Percentiles rank a stretch among this genome's conserved stretches.
Conservation (phyloP, 92 coral and sea anemone species). For the Metridium senile region DNA sequence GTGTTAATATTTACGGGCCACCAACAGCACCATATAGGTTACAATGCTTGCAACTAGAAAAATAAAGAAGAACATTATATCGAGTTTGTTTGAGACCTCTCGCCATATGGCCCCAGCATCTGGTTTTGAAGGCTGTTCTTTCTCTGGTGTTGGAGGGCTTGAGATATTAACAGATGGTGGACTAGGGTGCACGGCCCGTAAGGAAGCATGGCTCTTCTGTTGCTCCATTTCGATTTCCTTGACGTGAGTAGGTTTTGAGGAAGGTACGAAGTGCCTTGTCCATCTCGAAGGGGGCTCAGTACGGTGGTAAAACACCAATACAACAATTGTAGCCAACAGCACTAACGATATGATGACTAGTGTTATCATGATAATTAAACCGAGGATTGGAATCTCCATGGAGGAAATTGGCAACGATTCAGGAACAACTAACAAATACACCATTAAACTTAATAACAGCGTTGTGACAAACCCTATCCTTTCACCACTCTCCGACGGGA, state of each 20-base stretch:
- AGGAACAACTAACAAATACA: conserved; percentile 58
- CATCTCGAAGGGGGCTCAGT: conserved; percentile 31
- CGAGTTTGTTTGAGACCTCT: not conserved
- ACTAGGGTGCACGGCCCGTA: not conserved
- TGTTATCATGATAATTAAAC: conserved; percentile 25
- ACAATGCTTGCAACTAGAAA: not conserved
- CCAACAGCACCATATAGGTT: not conserved
- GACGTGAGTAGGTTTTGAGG: not conserved
- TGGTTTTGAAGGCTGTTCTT: not conserved
- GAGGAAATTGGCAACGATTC: conserved; percentile 59
- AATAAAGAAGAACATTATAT: conserved; percentile 8
- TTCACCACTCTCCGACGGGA: conserved; percentile 73
- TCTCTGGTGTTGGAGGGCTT: not conserved
- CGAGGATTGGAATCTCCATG: conserved; percentile 51
- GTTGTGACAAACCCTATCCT: conserved; percentile 78
- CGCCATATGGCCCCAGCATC: not conserved
- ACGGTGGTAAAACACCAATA: conserved; percentile 38
- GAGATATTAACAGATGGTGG: not conserved
- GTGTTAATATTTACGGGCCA: too few species aligned
- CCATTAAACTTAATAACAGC: conserved; percentile 60
- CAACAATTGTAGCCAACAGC: conserved; percentile 54
- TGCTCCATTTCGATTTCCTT: not conserved
- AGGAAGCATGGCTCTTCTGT: not conserved
- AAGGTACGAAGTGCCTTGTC: too few species aligned
- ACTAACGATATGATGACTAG: conserved; percentile 40